Evolutionary conservation across 1,140 invertebrate genomes (phyloP).

Genomic region (Drosophila nebulosa): DNA sequence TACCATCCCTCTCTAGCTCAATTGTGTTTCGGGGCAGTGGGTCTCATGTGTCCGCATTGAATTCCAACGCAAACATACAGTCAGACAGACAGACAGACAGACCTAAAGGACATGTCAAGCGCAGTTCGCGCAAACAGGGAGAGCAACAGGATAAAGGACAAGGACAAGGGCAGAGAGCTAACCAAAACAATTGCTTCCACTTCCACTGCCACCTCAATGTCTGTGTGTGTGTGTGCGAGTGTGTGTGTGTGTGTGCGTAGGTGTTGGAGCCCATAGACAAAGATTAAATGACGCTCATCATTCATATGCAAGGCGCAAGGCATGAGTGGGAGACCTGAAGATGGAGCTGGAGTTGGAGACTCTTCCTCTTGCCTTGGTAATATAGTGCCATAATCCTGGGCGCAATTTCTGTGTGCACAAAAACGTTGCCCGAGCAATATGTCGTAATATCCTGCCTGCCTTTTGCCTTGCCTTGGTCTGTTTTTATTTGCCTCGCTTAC

Average conservation of each 20-base stretch:
- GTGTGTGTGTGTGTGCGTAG: slow-evolving; percentile 34
- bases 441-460: slow-evolving; percentile 69
- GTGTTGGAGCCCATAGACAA: slow-evolving; percentile 74
- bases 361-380: slow-evolving; percentile 38
- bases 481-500: slow-evolving; percentile 69
- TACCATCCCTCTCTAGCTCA: background rate
- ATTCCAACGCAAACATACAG: slow-evolving; percentile 71
- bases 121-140: slow-evolving; percentile 46
- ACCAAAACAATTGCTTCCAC: background rate
- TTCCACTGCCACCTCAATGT: background rate
- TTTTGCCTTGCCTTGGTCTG: slow-evolving; percentile 19
- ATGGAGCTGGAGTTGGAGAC: background rate
- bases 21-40: background rate
- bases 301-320: slow-evolving; percentile 63
- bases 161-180: background rate
- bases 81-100: no score
- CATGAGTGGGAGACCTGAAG: background rate
- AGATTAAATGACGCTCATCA: slow-evolving; percentile 78
- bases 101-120: slow-evolving; percentile 75
- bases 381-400: slow-evolving; percentile 77
- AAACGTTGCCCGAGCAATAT: slow-evolving; percentile 59
- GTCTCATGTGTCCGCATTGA: slow-evolving; percentile 42
- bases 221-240: background rate
- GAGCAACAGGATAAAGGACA: background rate
- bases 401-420: slow-evolving; percentile 64